These are phyloP conservation scores for Tenthredo distinguenda DNA, from an alignment of 2,888 invertebrate genomes.

Conservation along the genomic window DNA sequence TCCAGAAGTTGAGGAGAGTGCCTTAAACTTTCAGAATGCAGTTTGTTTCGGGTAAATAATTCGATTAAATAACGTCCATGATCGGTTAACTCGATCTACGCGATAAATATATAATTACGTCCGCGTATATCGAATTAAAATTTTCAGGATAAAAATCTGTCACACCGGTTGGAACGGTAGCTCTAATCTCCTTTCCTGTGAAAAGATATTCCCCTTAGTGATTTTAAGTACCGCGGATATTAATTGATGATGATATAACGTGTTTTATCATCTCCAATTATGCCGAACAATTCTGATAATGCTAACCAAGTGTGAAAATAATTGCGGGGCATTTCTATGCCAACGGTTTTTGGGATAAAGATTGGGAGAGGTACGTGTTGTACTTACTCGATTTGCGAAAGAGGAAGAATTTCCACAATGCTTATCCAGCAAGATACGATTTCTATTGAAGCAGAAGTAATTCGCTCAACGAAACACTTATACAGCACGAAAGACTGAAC, in stretches of 20 bases:
- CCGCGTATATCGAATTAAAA: background rate
- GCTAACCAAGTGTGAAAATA: slow-evolving; percentile 7
- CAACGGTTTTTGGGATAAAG: background rate
- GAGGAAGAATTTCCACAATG: background rate
- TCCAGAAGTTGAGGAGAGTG: background rate
- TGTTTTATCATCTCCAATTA: slow-evolving; percentile 29
- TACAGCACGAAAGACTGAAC: background rate
- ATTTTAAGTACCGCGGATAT: background rate
- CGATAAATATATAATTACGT: background rate
- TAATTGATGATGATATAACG: slow-evolving; percentile 18
- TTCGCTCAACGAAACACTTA: background rate
- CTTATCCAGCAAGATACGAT: background rate
- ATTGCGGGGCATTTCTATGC: slow-evolving; percentile 27
- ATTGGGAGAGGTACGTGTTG: background rate
- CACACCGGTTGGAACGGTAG: background rate
- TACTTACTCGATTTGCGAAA: background rate
- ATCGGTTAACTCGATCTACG: background rate
- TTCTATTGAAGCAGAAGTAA: background rate
- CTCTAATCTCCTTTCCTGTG: background rate
- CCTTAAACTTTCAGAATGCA: background rate
- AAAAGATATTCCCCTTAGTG: background rate
- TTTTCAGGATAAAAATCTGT: background rate
- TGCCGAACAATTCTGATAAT: slow-evolving; percentile 19
- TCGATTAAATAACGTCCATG: background rate
- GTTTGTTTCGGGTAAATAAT: background rate